Evolutionary conservation across 2,888 invertebrate species (phyloP).

Genomic region (Apotomis capreana): DNA sequence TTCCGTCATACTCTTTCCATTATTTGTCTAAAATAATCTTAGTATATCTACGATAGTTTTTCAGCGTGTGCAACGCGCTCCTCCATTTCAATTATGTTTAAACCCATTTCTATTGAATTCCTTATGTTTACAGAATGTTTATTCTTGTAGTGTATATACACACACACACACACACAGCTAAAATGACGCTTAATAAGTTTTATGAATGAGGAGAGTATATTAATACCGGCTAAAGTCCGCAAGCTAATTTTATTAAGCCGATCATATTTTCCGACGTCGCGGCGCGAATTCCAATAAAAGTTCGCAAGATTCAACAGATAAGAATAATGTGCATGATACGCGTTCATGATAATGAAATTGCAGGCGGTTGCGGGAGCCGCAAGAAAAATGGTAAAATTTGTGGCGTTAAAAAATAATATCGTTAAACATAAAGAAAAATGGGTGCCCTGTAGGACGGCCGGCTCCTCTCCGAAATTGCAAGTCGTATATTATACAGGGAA

Average conservation of each 20-base stretch:
- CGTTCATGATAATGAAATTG: slow-evolving; percentile 82
- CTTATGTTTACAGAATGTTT: too few relatives aligned
- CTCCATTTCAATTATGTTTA: too few relatives aligned
- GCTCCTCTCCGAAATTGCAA: slow-evolving; percentile 77
- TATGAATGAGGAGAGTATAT: not conserved
- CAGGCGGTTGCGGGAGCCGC: slow-evolving; percentile 65
- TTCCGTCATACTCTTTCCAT: too few relatives aligned
- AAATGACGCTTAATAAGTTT: not conserved
- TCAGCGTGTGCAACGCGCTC: too few relatives aligned
- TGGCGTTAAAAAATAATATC: slow-evolving; percentile 79
- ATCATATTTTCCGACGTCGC: slow-evolving; percentile 18
- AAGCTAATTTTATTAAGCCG: slow-evolving; percentile 16
- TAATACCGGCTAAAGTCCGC: not conserved
- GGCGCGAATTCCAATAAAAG: slow-evolving; percentile 37
- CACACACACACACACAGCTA: too few relatives aligned
- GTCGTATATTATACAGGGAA: slow-evolving; percentile 82
- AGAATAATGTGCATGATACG: slow-evolving; percentile 65
- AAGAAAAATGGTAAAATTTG: slow-evolving; percentile 80
- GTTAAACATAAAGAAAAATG: slow-evolving; percentile 80
- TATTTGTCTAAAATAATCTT: too few relatives aligned
- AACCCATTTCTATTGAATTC: too few relatives aligned
- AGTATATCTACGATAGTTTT: too few relatives aligned
- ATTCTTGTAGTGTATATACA: too few relatives aligned
- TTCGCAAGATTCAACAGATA: slow-evolving; percentile 38
- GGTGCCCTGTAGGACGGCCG: slow-evolving; percentile 68